Base-by-base conservation (phyloP, 2,113 vertebrate species). In the Steatornis caripensis region DNA sequence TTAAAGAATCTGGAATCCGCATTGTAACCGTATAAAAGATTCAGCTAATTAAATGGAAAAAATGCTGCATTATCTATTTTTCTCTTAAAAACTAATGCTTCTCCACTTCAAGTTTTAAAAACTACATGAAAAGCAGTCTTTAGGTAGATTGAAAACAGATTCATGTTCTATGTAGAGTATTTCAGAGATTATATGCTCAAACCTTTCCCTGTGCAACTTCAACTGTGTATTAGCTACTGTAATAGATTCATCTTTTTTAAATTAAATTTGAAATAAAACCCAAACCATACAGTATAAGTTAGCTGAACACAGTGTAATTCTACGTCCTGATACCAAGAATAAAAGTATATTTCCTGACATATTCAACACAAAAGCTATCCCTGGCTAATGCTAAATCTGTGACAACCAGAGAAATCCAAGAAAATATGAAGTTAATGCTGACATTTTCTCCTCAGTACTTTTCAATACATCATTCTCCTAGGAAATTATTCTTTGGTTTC, bases 401-500 rank as follows among this genome's bases (percentile, higher is more conserved):
- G 57, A 69, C 86, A 94, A 82, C 12, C 41, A 82, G 34, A 94
- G 55, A 93, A 83, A 91, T 49, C 16, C 26, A 90, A 74, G 36
- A 88, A 91, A 88, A 95, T 86, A 83, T 7, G 7, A 93, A 90
- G 85, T 34, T 64, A 93, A 68, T 70, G 36, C 32, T 87, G 80
- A 91, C 14, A 24, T 91, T 91, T 96, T 84, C 61, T 91, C 41
- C 72, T 49, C 22, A 14, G 22, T 79, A 48, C 27, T 85, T 96
- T 82, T 95, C 91, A 83, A 79, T 75, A 78, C 46, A 58, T 81
- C 26, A 78, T 75, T 86, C 64, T 95, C 58, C 34, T 53, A 95
- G 51, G 94, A 95, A 90, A 94, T 84, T 12, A 62, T 78, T 81
- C 86, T 94, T 92, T 89, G 30, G 85, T 79, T 93, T 93, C 78